phyloP scores from a whole-genome alignment of 2,797 vertebrate genomes.

The Aulostomus chinensis region DNA sequence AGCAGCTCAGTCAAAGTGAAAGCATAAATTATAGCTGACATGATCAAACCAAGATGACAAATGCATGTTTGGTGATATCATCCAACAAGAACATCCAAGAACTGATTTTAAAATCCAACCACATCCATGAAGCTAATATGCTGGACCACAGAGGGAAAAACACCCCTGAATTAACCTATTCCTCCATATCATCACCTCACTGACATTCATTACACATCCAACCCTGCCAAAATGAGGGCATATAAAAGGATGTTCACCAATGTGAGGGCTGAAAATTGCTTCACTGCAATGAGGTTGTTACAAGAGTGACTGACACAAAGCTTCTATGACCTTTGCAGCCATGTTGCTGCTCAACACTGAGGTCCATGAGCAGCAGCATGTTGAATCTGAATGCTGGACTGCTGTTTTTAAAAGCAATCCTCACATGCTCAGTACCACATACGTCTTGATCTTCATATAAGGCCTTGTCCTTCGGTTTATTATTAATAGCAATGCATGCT shows the following conservation, averaged over 20 bases:
- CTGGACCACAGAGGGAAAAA: not conserved
- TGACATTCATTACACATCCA: constrained; percentile 26
- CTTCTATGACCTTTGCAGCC: constrained; percentile 8
- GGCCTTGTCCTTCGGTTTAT: too few relatives aligned
- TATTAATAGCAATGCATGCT: too few relatives aligned
- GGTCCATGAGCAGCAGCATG: too few relatives aligned
- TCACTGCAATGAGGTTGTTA: too few relatives aligned
- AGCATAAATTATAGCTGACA: not conserved
- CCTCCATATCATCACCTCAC: constrained; percentile 11
- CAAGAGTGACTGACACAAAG: not conserved
- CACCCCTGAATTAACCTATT: constrained; percentile 22
- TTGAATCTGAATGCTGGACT: too few relatives aligned
- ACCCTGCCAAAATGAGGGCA: constrained; percentile 8
- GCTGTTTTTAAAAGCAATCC: too few relatives aligned
- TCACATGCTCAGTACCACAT: too few relatives aligned
- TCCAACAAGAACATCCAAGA: constrained; percentile 3
- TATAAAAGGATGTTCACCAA: not conserved
- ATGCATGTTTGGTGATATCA: too few relatives aligned
- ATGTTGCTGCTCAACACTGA: too few relatives aligned
- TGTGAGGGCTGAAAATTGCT: not conserved
- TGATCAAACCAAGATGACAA: not conserved
- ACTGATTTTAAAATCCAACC: constrained; percentile 10
- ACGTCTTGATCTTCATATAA: too few relatives aligned
- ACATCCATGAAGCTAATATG: constrained; percentile 6
- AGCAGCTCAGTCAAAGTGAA: not conserved